Percentiles rank a stretch among this genome's conserved stretches.
phyloP scores from a whole-genome alignment of 2,113 vertebrate species.

The Mystacornis crossleyi region DNA sequence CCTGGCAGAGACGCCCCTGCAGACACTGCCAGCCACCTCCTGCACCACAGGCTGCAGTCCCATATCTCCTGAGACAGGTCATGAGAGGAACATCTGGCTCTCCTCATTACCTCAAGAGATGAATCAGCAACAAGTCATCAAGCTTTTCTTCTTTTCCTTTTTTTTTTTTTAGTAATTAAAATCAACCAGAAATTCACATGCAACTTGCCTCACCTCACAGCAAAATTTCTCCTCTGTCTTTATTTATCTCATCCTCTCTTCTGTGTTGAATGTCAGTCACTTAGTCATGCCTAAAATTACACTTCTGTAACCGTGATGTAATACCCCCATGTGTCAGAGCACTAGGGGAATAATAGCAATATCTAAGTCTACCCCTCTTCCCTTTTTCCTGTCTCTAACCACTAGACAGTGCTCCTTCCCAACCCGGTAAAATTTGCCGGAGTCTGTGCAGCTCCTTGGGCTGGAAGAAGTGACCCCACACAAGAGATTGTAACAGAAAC shows the following conservation, averaged over 20 bases:
- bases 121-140: background rate
- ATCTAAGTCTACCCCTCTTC: background rate
- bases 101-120: background rate
- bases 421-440: background rate
- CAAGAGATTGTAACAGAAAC: background rate
- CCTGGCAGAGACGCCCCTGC: background rate
- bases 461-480: background rate
- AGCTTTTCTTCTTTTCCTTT: background rate
- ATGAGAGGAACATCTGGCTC: background rate
- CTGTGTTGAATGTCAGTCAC: background rate
- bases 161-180: background rate
- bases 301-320: background rate
- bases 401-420: background rate
- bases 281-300: slow-evolving; percentile 13
- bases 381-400: background rate
- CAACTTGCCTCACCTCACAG: background rate
- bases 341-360: background rate
- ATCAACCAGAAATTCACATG: background rate
- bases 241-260: background rate
- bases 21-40: background rate
- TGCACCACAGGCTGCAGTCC: background rate
- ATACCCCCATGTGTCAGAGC: background rate
- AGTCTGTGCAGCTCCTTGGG: background rate
- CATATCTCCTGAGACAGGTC: background rate
- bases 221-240: background rate